These are phyloP conservation scores for Bombus breviceps DNA, from an alignment of 1,140 invertebrate species.

Conservation along the genomic window DNA sequence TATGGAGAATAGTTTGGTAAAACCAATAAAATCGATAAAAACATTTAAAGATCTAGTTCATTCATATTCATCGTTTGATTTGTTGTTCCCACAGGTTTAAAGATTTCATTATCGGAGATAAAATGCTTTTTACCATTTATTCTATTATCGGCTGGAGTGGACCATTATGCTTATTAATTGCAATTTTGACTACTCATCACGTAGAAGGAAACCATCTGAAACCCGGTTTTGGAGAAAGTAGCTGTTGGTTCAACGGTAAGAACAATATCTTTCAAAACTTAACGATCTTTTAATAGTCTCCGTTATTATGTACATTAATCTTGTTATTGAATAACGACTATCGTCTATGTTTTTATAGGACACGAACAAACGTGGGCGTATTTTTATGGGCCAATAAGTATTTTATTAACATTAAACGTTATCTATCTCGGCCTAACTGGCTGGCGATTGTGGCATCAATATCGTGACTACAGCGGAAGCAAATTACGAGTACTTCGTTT, in stretches of 20 bases:
- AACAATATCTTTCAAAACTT: conserved; percentile 4
- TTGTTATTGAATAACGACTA: neutral
- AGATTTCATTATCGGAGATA: conserved; percentile 78
- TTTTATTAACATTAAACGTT: conserved; percentile 84
- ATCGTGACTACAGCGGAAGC: conserved; percentile 81
- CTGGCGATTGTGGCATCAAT: conserved; percentile 83
- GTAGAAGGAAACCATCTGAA: conserved; percentile 82
- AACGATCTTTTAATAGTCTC: neutral
- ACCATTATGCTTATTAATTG: conserved; percentile 82
- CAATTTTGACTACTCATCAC: conserved; percentile 82
- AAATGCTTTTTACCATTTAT: conserved; percentile 82
- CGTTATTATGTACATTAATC: too few relatives aligned
- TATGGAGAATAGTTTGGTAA: conserved; percentile 85
- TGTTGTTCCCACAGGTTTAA: conserved; percentile 71
- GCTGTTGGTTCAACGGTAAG: conserved; percentile 86
- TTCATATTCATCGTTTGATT: neutral
- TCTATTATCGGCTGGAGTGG: conserved; percentile 84
- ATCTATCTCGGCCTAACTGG: conserved; percentile 84
- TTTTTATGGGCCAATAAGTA: conserved; percentile 86
- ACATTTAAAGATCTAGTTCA: neutral
- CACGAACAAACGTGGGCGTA: conserved; percentile 84
- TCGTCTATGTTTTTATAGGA: conserved; percentile 75
- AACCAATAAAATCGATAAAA: conserved; percentile 66
- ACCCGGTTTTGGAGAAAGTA: conserved; percentile 83
- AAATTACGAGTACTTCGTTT: conserved; percentile 84